Evolutionary conservation across 1,140 invertebrate genomes (phyloP), one percentile per base, ranked within the genome.

Genomic region (Sogatella furcifera): DNA sequence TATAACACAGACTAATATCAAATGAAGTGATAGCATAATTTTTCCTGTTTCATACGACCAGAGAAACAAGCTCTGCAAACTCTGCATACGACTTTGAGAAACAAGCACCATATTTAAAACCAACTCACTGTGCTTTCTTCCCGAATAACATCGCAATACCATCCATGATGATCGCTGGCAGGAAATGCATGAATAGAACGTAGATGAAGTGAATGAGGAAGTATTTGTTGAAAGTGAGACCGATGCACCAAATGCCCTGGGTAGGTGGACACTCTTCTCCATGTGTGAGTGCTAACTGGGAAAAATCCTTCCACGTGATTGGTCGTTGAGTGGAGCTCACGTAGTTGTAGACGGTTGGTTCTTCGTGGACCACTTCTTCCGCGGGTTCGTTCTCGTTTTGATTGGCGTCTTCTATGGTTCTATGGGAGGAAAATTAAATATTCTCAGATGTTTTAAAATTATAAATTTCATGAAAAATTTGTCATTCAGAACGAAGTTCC

Each of bases 141-240:
- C 85, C 84, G 15, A 82, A 64, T 61, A 84, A 78, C 1, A 81
- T 49, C 11, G 78, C 77, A 3, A 80, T 65, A 0, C 76, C 72
- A 63, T 90, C 87, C n/a, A 85, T 72, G 0, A 88, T 49, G n/a
- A 81, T 69, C 0, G 85, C 85, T 0, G 86, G 86, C 4, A 87
- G 57, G 34, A 82, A 70, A 64, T 89, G 86, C 9, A 84, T 68
- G 28, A 84, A 70, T 3, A 81, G 57, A 3, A 75, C 71, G 14
- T 76, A 77, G 0, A 84, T 52, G 1, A 74, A 70, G 65, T 84
- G 71, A 34, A 80, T 52, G 5, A 78, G 69, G 65, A 78, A 79
- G 49, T 74, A 74, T 44, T 76, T 80, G 19, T 77, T 78, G 44
- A 84, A 65, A 0, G 64, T 74, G 10, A 85, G 73, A 1, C 74